Percentiles rank a stretch among this genome's conserved stretches.
These are phyloP conservation scores for Centrocercus urophasianus DNA, from an alignment of 2,113 vertebrate species.

Conservation along the genomic window DNA sequence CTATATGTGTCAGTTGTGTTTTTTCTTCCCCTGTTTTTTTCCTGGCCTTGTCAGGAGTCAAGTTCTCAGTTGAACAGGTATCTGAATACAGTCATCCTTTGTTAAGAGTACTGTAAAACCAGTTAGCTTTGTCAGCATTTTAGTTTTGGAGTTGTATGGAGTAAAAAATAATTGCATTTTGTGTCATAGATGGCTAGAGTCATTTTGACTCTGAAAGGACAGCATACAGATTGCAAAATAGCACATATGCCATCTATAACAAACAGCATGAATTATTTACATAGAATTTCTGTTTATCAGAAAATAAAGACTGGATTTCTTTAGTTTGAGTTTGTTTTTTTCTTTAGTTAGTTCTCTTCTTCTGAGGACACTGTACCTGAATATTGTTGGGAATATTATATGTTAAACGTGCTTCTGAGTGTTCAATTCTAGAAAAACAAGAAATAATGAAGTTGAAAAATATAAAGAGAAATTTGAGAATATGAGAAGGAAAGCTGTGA, in stretches of 20 bases:
- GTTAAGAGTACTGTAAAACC: neutral
- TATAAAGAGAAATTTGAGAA: neutral
- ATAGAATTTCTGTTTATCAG: neutral
- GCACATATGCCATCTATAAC: neutral
- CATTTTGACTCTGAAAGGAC: neutral
- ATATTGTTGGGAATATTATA: neutral
- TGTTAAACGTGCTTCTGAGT: fast-evolving
- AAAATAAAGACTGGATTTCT: neutral
- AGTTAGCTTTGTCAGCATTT: neutral
- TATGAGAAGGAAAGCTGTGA: neutral
- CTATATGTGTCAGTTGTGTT: neutral
- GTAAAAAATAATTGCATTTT: neutral
- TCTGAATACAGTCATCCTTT: neutral
- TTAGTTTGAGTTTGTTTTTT: neutral
- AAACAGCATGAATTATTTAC: conserved; percentile 21
- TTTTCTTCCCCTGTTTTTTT: neutral
- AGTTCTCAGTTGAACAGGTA: neutral
- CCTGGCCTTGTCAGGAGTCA: neutral
- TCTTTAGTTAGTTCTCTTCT: neutral
- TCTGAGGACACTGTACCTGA: neutral
- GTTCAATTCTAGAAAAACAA: neutral
- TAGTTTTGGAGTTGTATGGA: neutral
- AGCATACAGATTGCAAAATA: neutral
- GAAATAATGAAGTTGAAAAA: neutral
- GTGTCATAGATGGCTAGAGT: neutral